These are phyloP conservation scores for Psilanteris sp. DNA, from an alignment of 1,140 invertebrate genomes.

Conservation along the genomic window DNA sequence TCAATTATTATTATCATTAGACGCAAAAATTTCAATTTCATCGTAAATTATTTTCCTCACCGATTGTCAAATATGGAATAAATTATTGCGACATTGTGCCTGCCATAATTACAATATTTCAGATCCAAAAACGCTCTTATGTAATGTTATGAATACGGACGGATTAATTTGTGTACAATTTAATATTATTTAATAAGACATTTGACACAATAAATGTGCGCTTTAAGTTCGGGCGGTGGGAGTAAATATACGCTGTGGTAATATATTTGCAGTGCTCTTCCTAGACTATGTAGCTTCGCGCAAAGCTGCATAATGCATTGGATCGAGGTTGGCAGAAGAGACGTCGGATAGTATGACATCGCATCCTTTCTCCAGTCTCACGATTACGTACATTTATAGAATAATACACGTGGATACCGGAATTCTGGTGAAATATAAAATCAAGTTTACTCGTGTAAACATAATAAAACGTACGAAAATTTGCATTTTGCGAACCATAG, in stretches of 20 bases:
- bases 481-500: constrained; percentile 12
- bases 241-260: constrained; percentile 30
- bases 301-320: constrained; percentile 58
- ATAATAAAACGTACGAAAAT: constrained; percentile 34
- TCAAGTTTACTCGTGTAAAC: constrained; percentile 37
- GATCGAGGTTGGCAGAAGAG: constrained; percentile 46
- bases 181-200: constrained; percentile 8
- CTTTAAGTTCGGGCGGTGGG: constrained; percentile 21
- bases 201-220: constrained; percentile 34
- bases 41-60: too few species aligned
- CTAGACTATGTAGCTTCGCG: constrained; percentile 22
- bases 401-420: constrained; percentile 43
- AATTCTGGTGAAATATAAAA: constrained; percentile 29
- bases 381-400: constrained; percentile 51
- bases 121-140: too few species aligned
- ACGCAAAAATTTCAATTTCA: too few species aligned
- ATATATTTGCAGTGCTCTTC: constrained; percentile 48
- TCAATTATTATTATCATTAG: too few species aligned
- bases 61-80: too few species aligned
- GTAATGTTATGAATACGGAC: too few species aligned
- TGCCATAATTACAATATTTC: too few species aligned
- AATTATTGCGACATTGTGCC: too few species aligned
- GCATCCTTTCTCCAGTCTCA: constrained; percentile 47
- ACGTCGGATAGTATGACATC: constrained; percentile 39
- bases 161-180: neutral